Base-by-base conservation (phyloP, 1,140 invertebrate genomes). In the Drosophila tsacasi region DNA sequence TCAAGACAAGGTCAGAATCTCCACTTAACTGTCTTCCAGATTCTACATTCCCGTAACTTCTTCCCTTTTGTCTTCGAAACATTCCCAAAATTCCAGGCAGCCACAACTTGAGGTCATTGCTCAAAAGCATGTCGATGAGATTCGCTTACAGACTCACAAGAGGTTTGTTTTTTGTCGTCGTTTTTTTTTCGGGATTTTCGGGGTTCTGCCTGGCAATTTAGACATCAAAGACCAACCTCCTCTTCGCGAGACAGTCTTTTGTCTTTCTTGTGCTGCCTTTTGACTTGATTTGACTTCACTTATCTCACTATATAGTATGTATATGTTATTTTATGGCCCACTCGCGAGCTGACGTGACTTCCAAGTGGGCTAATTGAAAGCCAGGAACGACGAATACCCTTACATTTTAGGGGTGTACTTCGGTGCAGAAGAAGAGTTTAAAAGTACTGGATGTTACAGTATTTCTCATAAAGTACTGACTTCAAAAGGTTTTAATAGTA, bases 101-200 rank as follows among this genome's bases (percentile, higher is more conserved):
- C 49, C 52, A 65, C 55, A 54, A 55, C 64, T 50, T 72, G 76
- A 81, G 84, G 80, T 89, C 81, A 78, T 89, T 80, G 67, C 71
- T 84, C 68, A 79, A 74, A 67, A 71, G 59, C 59, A 68, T 59
- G 76, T 58, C 62, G 39, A 30, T 54, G 25, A 60, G 58, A 42
- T 66, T 39, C 39, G 57, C 39, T 49, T 44, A 47, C 30, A 47
- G 32, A 57, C 35, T 37, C 40, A 19, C 12, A n/a, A 25, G n/a
- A 46, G 23, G 8, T 15, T 49, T 25, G 7, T 32, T 35, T n/a
- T 37, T 35, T 55, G 13, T 23, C 37, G 2, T 17, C 19, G 1
- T 17, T 47, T 68, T 44, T 2, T 17, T 47, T 68, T 44, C 3
- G 32, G 5, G 6, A 35, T 25, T 54, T 42, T 44, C n/a, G 58